These are phyloP conservation scores for Adelges cooleyi DNA, from an alignment of 1,140 invertebrate species.

Conservation along the genomic window DNA sequence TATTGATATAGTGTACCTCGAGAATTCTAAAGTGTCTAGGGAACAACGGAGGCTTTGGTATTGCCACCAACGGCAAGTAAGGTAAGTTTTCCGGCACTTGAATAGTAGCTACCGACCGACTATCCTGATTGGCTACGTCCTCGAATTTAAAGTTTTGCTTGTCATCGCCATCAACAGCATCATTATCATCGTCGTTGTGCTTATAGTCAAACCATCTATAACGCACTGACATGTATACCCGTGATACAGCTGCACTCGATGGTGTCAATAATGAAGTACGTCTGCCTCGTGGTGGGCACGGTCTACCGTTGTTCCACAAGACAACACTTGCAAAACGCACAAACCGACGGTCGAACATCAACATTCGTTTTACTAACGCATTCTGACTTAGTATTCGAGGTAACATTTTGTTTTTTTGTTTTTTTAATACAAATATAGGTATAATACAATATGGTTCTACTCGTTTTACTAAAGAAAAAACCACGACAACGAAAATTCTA, in stretches of 20 bases:
- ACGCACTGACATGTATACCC: not conserved
- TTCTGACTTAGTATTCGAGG: too few relatives aligned
- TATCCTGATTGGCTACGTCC: not conserved
- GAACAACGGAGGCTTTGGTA: not conserved
- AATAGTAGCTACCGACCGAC: constrained; percentile 3
- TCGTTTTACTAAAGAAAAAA: too few relatives aligned
- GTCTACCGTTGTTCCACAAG: not conserved
- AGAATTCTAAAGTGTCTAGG: constrained; percentile 10
- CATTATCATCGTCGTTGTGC: not conserved
- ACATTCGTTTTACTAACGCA: too few relatives aligned
- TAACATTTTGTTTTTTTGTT: too few relatives aligned
- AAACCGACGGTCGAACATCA: not conserved
- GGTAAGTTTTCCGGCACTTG: too few relatives aligned
- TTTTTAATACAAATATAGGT: too few relatives aligned
- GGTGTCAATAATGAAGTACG: too few relatives aligned
- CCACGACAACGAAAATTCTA: too few relatives aligned
- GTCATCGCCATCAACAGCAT: too few relatives aligned
- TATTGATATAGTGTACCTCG: not conserved
- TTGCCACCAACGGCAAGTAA: too few relatives aligned
- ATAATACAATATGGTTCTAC: too few relatives aligned
- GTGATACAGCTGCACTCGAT: too few relatives aligned
- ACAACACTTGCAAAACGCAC: not conserved
- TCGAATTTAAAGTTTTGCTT: not conserved
- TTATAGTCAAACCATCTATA: constrained; percentile 11
- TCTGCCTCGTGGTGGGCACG: not conserved